phyloP scores from a whole-genome alignment of 1,140 invertebrate species.

The Carcinoscorpius rotundicauda region DNA sequence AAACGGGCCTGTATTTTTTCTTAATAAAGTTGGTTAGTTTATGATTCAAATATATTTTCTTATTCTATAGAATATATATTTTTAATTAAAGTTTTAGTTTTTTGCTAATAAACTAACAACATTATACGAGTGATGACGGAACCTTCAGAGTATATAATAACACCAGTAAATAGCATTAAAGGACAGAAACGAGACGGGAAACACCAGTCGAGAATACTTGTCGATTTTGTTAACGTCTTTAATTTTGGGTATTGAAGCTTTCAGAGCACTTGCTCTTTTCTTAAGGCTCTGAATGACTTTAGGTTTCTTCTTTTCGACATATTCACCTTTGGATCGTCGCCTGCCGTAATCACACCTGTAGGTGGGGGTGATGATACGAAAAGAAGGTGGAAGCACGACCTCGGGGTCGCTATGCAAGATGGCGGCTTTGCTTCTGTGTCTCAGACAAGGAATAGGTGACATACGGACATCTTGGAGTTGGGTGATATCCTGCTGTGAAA shows the following conservation, averaged over 20 bases:
- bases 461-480: constrained; percentile 65
- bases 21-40: too few relatives aligned
- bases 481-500: constrained; percentile 46
- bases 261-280: constrained; percentile 27
- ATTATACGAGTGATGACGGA: too few relatives aligned
- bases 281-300: constrained; percentile 61
- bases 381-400: constrained; percentile 24
- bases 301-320: constrained; percentile 34
- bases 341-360: neutral
- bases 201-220: constrained; percentile 85
- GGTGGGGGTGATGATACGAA: constrained; percentile 25
- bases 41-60: too few relatives aligned
- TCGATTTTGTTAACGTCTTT: constrained; percentile 96
- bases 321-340: neutral
- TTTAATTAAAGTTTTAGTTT: too few relatives aligned
- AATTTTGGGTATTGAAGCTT: constrained; percentile 64
- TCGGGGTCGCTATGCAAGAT: constrained; percentile 14
- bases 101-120: too few relatives aligned
- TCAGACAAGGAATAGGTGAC: constrained; percentile 68
- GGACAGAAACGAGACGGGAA: constrained; percentile 83
- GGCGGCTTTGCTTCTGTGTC: constrained; percentile 42
- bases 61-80: too few relatives aligned
- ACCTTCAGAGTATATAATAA: constrained; percentile 49
- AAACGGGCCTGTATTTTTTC: too few relatives aligned
- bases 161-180: constrained; percentile 92